Evolutionary conservation across 2,797 vertebrate species (phyloP).

Genomic region (Pangasius larnaudii): DNA sequence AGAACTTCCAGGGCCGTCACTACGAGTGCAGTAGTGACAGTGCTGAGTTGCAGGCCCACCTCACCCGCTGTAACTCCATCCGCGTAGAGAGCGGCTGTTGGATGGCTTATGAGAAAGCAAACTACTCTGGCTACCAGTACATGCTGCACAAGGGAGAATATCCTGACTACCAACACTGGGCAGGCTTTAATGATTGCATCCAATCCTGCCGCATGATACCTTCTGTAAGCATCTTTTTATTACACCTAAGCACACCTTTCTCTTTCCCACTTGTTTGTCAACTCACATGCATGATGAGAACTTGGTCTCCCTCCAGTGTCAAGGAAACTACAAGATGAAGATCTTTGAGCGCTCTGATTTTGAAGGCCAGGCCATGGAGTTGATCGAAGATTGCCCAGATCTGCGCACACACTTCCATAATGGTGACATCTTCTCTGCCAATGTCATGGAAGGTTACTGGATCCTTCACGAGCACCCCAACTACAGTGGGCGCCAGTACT

Average conservation of each 20-base stretch:
- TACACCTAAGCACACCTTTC: background rate
- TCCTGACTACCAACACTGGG: slow-evolving; percentile 78
- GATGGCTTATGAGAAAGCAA: slow-evolving; percentile 81
- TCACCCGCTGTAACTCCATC: slow-evolving; percentile 81
- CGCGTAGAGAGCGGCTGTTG: slow-evolving; percentile 76
- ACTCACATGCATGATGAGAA: background rate
- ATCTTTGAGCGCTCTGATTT: slow-evolving; percentile 79
- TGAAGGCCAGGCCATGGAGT: slow-evolving; percentile 76
- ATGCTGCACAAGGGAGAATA: slow-evolving; percentile 80
- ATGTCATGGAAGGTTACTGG: slow-evolving; percentile 83
- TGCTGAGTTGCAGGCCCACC: slow-evolving; percentile 74
- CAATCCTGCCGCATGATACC: slow-evolving; percentile 81
- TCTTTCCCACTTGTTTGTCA: background rate
- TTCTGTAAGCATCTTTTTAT: slow-evolving; percentile 69
- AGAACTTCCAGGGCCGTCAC: slow-evolving; percentile 79
- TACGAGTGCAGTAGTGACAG: slow-evolving; percentile 76
- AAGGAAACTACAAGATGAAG: slow-evolving; percentile 79
- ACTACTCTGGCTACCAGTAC: slow-evolving; percentile 80
- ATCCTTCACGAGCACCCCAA: slow-evolving; percentile 81
- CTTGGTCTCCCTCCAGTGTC: slow-evolving; percentile 64
- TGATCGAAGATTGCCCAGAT: slow-evolving; percentile 80
- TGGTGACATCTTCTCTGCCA: slow-evolving; percentile 77
- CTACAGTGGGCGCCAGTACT: slow-evolving; percentile 81
- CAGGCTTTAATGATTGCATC: slow-evolving; percentile 81
- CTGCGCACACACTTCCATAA: slow-evolving; percentile 78